These are phyloP conservation scores for Vanessa tameamea DNA, from an alignment of 1,140 invertebrate species.

Conservation along the genomic window DNA sequence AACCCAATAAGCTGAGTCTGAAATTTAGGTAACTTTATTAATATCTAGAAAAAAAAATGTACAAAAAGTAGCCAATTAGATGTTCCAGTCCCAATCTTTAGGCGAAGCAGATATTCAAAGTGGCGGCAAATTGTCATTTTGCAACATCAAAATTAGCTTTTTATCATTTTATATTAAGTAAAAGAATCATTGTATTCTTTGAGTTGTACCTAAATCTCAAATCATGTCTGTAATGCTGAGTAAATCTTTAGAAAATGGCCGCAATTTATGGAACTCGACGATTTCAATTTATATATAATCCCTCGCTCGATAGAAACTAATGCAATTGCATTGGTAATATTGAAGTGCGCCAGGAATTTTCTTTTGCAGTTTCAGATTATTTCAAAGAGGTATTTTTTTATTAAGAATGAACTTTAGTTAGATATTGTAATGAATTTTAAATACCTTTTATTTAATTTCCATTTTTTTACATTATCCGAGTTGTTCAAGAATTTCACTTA, in stretches of 20 bases:
- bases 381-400: conserved; percentile 19
- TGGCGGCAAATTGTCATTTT: no score
- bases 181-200: background rate
- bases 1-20: no score
- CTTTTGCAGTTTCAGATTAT: conserved; percentile 45
- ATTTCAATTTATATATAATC: conserved; percentile 47
- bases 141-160: no score
- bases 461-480: no score
- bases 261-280: conserved; percentile 33
- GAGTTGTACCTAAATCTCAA: conserved; percentile 10
- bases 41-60: no score
- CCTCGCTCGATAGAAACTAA: conserved; percentile 41
- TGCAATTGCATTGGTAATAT: conserved; percentile 48
- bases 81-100: no score
- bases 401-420: conserved; percentile 1
- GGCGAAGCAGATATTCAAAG: no score
- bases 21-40: no score
- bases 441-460: background rate
- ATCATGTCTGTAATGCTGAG: background rate
- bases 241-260: conserved; percentile 30
- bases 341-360: conserved; percentile 37
- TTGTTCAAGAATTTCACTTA: no score
- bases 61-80: no score
- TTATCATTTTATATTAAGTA: background rate
- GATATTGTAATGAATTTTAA: background rate